phyloP scores from a whole-genome alignment of 1,140 invertebrate genomes.

The Arion vulgaris region DNA sequence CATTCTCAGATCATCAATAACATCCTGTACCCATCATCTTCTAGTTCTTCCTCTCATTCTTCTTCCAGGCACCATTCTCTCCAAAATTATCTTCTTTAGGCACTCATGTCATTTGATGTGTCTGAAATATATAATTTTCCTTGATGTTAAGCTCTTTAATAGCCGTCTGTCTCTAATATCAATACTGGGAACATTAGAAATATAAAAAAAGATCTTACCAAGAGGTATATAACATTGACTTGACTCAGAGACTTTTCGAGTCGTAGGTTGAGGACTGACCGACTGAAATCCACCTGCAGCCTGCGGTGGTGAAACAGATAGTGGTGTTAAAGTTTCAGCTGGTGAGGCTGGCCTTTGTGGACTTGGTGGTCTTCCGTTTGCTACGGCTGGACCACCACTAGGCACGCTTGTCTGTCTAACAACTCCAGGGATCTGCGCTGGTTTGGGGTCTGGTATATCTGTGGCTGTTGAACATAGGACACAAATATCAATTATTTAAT shows the following conservation, averaged over 20 bases:
- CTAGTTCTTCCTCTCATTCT: too few relatives aligned
- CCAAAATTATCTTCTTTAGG: too few relatives aligned
- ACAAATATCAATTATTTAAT: neutral
- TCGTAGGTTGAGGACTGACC: neutral
- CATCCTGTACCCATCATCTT: too few relatives aligned
- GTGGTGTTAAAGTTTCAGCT: conserved; percentile 61
- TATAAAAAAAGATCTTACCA: neutral
- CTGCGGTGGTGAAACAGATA: neutral
- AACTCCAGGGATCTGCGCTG: neutral
- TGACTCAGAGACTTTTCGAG: conserved; percentile 7
- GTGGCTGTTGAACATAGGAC: conserved; percentile 46
- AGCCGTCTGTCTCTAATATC: too few relatives aligned
- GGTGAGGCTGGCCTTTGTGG: conserved; percentile 37
- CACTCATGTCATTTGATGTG: too few relatives aligned
- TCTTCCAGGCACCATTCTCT: too few relatives aligned
- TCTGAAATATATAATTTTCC: too few relatives aligned
- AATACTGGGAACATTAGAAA: too few relatives aligned
- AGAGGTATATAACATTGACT: conserved; percentile 38
- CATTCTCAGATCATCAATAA: too few relatives aligned
- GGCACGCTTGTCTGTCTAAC: neutral
- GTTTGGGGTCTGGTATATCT: conserved; percentile 56
- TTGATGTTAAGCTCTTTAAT: too few relatives aligned
- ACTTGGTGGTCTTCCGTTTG: neutral
- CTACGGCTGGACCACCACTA: neutral
- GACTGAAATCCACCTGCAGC: conserved; percentile 1